phyloP scores from a whole-genome alignment of 2,888 invertebrate species.

The Hypena proboscidalis region DNA sequence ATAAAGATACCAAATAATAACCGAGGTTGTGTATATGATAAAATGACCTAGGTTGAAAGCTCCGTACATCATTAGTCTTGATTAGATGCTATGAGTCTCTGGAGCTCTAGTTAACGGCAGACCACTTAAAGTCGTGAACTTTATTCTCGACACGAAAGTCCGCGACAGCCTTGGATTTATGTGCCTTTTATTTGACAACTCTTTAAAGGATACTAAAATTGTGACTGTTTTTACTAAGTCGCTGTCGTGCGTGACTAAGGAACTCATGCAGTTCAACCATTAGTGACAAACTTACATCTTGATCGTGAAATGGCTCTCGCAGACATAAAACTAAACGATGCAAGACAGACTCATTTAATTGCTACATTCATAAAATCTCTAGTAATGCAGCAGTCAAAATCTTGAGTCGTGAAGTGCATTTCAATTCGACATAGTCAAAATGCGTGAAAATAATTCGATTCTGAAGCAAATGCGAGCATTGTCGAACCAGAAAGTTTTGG shows the following conservation, averaged over 20 bases:
- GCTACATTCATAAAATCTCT: conserved; percentile 1
- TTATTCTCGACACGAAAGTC: conserved; percentile 39
- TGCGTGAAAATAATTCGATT: conserved; percentile 35
- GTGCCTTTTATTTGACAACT: conserved; percentile 43
- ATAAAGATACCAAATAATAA: conserved; percentile 1
- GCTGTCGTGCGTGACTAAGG: conserved; percentile 20
- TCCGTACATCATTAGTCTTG: conserved; percentile 36
- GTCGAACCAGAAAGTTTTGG: conserved; percentile 59
- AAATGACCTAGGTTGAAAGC: conserved; percentile 24
- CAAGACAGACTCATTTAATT: neutral
- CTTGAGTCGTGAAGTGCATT: conserved; percentile 9
- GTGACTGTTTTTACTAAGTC: conserved; percentile 23
- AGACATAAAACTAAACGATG: conserved; percentile 2
- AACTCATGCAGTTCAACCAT: conserved; percentile 13
- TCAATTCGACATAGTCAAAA: conserved; percentile 22
- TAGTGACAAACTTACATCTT: conserved; percentile 13
- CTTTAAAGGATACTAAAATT: conserved; percentile 37
- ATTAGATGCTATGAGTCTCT: conserved; percentile 35
- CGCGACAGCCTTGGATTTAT: conserved; percentile 37
- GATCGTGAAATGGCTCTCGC: conserved; percentile 3
- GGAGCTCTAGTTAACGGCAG: conserved; percentile 28
- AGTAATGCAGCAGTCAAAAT: too few species aligned
- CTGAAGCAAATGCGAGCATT: conserved; percentile 47
- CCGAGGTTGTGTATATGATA: conserved; percentile 1
- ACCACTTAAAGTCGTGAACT: conserved; percentile 39